phyloP scores from a whole-genome alignment of 2,888 invertebrate species.

The Laspeyria flexula region DNA sequence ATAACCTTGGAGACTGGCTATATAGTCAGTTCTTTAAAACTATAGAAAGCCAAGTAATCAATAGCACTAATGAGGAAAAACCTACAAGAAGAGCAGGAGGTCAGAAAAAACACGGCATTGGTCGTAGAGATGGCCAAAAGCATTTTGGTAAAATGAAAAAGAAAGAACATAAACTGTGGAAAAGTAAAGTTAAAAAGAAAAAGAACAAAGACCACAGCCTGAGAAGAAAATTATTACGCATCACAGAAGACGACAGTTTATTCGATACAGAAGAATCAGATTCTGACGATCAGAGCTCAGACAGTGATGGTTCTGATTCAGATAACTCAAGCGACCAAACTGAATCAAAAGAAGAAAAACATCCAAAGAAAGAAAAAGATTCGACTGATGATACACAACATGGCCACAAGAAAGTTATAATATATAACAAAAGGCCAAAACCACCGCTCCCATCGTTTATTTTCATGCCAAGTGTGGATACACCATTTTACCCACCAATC shows the following conservation, averaged over 20 bases:
- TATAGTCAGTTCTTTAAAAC: conserved; percentile 81
- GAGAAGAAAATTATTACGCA: conserved; percentile 65
- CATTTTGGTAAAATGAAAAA: conserved; percentile 35
- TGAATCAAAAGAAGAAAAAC: neutral
- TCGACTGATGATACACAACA: conserved; percentile 51
- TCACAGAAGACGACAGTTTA: conserved; percentile 73
- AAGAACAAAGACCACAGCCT: conserved; percentile 53
- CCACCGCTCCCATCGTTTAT: conserved; percentile 76
- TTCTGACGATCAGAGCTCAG: conserved; percentile 32
- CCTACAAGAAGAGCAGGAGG: conserved; percentile 63
- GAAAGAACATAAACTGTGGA: conserved; percentile 48
- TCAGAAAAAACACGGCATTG: no score
- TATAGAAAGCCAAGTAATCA: conserved; percentile 76
- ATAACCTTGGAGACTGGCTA: conserved; percentile 77
- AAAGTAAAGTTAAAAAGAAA: conserved; percentile 39
- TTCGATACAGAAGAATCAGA: conserved; percentile 59
- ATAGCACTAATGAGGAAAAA: conserved; percentile 58
- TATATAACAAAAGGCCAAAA: conserved; percentile 70
- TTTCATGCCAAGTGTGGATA: conserved; percentile 73
- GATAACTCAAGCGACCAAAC: conserved; percentile 5
- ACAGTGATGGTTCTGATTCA: conserved; percentile 25
- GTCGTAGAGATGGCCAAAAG: neutral
- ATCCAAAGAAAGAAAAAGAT: conserved; percentile 1
- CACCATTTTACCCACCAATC: conserved; percentile 74
- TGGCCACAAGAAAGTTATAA: conserved; percentile 71